These are phyloP conservation scores for Tetrao urogallus DNA, from an alignment of 2,113 vertebrate species.

Conservation along the genomic window DNA sequence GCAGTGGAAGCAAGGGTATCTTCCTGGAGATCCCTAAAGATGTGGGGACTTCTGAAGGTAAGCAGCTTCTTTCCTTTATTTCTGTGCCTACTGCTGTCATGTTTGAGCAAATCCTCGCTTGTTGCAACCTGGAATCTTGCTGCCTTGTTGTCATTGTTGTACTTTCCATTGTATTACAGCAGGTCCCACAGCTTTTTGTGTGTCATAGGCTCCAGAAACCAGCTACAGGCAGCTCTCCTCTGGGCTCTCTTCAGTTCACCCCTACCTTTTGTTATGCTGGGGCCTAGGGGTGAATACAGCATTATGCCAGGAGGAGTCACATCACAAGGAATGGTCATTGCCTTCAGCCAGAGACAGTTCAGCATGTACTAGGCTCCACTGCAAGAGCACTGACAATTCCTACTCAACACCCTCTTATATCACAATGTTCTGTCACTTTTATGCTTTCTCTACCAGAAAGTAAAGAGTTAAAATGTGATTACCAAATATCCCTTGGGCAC, in stretches of 20 bases:
- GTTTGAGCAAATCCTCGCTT: too few species aligned
- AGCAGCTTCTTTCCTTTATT: too few species aligned
- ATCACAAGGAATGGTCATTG: background rate
- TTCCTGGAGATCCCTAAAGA: too few species aligned
- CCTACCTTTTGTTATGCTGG: background rate
- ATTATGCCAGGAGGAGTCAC: background rate
- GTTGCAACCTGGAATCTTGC: too few species aligned
- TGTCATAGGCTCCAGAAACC: accelerated
- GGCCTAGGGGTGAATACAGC: background rate
- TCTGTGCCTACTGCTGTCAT: too few species aligned
- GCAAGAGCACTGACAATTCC: background rate
- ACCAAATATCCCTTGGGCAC: background rate
- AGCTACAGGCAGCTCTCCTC: background rate
- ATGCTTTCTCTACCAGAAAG: background rate
- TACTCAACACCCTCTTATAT: accelerated
- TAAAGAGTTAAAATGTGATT: background rate
- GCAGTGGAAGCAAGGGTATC: too few species aligned
- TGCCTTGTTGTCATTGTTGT: too few species aligned
- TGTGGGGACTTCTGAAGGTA: too few species aligned
- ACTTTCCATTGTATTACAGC: too few species aligned
- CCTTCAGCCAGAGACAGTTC: accelerated
- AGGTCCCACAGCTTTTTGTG: background rate
- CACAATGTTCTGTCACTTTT: background rate
- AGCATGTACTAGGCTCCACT: background rate
- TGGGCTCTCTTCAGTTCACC: background rate